Evolutionary conservation across 2,113 vertebrate species (phyloP).

Genomic region (Murina feae): DNA sequence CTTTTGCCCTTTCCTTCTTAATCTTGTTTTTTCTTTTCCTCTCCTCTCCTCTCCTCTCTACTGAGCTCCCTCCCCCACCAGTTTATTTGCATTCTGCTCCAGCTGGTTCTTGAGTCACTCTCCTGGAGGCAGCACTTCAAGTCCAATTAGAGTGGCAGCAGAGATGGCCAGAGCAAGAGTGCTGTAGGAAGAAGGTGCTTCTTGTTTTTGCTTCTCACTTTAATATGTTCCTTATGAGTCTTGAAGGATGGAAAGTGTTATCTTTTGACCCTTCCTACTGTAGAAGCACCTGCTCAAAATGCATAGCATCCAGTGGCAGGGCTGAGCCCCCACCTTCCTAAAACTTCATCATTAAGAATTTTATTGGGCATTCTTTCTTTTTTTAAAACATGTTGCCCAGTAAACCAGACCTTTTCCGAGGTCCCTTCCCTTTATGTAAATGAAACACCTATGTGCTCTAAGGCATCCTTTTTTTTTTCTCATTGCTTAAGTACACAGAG

Average conservation of each 20-base stretch:
- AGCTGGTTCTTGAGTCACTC: slow-evolving; percentile 69
- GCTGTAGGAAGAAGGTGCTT: not conserved
- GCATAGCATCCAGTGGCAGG: not conserved
- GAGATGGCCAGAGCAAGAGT: not conserved
- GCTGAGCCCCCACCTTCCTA: not conserved
- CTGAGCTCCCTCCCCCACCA: not conserved
- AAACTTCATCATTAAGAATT: not conserved
- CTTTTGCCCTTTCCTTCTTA: slow-evolving; percentile 16
- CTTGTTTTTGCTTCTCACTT: not conserved
- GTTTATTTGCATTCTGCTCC: slow-evolving; percentile 40
- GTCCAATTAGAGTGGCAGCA: slow-evolving; percentile 49
- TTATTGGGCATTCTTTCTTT: not conserved
- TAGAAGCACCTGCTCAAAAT: not conserved
- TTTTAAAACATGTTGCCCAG: not conserved
- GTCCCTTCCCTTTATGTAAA: not conserved
- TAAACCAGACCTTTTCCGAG: not conserved
- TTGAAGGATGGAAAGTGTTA: not conserved
- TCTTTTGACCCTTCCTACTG: not conserved
- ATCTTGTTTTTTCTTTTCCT: slow-evolving; percentile 31
- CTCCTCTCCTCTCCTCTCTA: not conserved
- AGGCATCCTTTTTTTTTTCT: not conserved
- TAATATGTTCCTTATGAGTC: not conserved
- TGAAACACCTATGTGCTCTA: not conserved
- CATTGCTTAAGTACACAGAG: not conserved
- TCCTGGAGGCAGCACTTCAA: slow-evolving; percentile 68